A percentile compares a stretch with the other conserved stretches of the same genome.
phyloP scores from a whole-genome alignment of 2,113 vertebrate species.

The Nothoprocta perdicaria region DNA sequence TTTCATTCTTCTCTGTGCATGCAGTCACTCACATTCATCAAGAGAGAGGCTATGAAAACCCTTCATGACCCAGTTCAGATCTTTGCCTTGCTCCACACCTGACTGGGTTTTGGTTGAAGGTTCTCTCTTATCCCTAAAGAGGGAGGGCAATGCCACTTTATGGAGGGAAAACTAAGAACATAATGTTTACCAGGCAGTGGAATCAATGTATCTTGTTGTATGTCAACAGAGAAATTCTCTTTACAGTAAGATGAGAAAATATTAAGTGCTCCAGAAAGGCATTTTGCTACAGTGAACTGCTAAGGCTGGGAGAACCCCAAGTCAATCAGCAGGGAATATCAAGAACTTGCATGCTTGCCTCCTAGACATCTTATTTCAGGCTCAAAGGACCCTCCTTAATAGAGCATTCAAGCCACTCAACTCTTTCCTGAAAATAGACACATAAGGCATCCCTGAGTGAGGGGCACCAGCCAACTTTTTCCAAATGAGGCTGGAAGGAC shows the following conservation, averaged over 20 bases:
- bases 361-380: background rate
- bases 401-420: background rate
- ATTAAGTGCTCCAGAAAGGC: background rate
- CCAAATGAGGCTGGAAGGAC: background rate
- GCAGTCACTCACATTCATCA: background rate
- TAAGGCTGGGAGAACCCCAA: rapidly evolving
- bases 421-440: background rate
- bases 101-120: background rate
- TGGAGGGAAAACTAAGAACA: background rate
- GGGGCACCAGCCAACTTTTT: background rate
- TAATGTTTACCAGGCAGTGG: background rate
- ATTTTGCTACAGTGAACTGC: background rate
- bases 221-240: background rate
- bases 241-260: background rate
- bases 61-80: background rate
- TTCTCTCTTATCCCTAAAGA: background rate
- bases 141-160: background rate
- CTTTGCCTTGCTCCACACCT: background rate
- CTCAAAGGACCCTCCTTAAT: background rate
- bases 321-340: background rate
- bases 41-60: background rate
- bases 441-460: background rate
- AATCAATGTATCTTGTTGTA: background rate
- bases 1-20: background rate
- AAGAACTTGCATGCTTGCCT: background rate